These are phyloP conservation scores for Phalloptychus januarius DNA, from an alignment of 2,797 vertebrate species.

Conservation along the genomic window DNA sequence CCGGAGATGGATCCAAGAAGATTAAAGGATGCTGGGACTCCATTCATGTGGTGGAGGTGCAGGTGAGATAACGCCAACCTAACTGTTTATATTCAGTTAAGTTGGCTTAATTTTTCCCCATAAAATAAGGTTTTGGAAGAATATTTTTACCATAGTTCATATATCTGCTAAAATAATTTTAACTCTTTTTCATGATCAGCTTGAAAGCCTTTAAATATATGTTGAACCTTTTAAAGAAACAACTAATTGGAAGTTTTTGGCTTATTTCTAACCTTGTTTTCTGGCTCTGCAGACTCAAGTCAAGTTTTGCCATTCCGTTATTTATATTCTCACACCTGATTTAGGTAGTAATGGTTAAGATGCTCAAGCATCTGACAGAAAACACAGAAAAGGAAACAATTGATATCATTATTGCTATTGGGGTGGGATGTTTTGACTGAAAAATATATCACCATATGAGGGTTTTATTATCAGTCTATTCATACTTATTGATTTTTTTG, in stretches of 20 bases:
- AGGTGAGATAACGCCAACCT: conserved; percentile 86
- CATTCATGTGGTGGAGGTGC: conserved; percentile 99
- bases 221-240: neutral
- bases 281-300: neutral
- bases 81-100: neutral
- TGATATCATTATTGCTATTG: neutral
- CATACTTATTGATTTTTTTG: no score
- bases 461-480: no score
- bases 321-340: neutral
- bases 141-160: neutral
- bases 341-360: neutral
- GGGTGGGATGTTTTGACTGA: no score
- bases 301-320: neutral
- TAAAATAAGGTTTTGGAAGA: neutral
- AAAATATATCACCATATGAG: no score
- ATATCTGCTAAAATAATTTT: neutral
- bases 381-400: neutral
- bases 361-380: neutral
- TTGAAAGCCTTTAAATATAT: neutral
- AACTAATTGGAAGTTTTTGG: neutral
- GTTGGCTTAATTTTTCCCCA: neutral
- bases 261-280: neutral
- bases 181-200: neutral
- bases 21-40: conserved; percentile 99
- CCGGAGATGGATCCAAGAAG: conserved; percentile 98